Evolutionary conservation across 2,888 invertebrate species (phyloP), one percentile per base, ranked within the genome.

Genomic region (Tipula unca): DNA sequence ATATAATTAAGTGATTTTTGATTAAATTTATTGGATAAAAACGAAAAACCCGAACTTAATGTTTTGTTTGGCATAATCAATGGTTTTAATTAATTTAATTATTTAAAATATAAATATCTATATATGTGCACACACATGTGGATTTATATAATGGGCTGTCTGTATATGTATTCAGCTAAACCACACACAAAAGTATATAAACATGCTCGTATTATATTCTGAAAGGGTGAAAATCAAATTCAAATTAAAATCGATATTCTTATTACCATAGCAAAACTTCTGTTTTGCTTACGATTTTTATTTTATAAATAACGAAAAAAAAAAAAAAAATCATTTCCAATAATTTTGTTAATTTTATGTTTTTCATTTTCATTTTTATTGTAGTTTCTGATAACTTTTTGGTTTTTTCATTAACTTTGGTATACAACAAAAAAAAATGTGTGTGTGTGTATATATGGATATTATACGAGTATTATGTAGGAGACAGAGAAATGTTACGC

Each of bases 341-440:
- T 69, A 69, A 69, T 69, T 69, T 69, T 69, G 69, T 69, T 69
- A 69, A 69, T 69, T 69, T 69, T 69, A 69, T 69, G 69, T 25
- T 69, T 69, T 69, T 69, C 69, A 69, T 69, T 69, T 69, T 69
- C 69, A 69, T 69, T 69, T 69, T 69, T 69, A 69, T 69, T 69
- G 69, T 69, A 69, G 69, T 69, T 69, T 69, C 25, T 69, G 69
- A 69, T 69, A 69, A 69, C 69, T 69, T 69, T 69, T 69, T 25
- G 69, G 69, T 69, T 69, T 69, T 69, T 69, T 69, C 69, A 69
- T 69, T 69, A 69, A 69, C 25, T 69, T 25, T 69, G 69, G 69
- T 69, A 69, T 25, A 69, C 25, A 25, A 69, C 25, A 20, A 69
- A 48, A 48, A 48, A 48, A 36, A 10, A 36, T 36, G 48, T 48